phyloP scores from a whole-genome alignment of 2,113 vertebrate genomes.

The Microtus oregoni region DNA sequence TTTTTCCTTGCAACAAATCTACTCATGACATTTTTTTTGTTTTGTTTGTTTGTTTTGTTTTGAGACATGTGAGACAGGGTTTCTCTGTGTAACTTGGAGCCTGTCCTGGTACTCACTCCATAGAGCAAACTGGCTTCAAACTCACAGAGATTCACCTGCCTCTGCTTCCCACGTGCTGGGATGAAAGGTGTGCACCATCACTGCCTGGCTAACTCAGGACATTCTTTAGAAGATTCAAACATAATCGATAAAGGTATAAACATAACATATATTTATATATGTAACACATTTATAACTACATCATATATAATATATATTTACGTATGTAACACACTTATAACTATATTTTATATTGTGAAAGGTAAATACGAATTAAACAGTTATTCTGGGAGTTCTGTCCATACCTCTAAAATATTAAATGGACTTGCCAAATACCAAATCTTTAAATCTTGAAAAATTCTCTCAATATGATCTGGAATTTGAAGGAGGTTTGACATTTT shows the following conservation, averaged over 20 bases:
- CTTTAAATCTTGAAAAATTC: conserved; percentile 36
- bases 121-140: too few relatives aligned
- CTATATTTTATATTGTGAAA: conserved; percentile 9
- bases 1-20: conserved; percentile 7
- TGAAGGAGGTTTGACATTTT: neutral
- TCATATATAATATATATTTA: neutral
- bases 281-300: neutral
- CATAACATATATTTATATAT: neutral
- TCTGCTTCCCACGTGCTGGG: too few relatives aligned
- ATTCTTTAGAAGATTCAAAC: conserved; percentile 8
- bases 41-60: too few relatives aligned
- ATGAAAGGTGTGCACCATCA: too few relatives aligned
- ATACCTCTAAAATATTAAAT: conserved; percentile 39
- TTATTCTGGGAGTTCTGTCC: conserved; percentile 32
- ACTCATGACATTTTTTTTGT: neutral
- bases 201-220: too few relatives aligned
- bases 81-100: too few relatives aligned
- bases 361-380: conserved; percentile 6
- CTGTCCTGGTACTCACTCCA: too few relatives aligned
- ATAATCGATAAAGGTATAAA: neutral
- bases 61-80: too few relatives aligned
- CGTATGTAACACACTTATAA: neutral
- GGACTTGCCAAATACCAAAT: conserved; percentile 28
- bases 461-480: conserved; percentile 18
- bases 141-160: too few relatives aligned